These are phyloP conservation scores for Paguma larvata DNA, from an alignment of 2,797 vertebrate genomes.

Conservation along the genomic window DNA sequence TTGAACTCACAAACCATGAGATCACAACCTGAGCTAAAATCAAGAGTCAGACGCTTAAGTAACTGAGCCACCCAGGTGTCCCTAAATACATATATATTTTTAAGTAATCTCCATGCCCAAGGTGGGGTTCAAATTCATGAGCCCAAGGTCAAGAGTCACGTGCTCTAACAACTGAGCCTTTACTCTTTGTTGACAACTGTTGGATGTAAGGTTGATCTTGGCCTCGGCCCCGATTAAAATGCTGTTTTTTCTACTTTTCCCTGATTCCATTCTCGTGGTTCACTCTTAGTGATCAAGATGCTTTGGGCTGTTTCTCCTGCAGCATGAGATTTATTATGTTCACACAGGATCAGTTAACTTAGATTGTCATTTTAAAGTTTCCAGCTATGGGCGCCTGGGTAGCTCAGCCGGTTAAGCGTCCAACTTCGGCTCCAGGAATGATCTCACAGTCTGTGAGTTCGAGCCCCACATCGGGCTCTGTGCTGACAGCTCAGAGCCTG, in stretches of 20 bases:
- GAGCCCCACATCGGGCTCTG: no score
- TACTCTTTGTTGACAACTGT: background rate
- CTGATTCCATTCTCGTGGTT: background rate
- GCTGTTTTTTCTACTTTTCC: background rate
- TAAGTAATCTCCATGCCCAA: background rate
- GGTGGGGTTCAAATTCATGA: background rate
- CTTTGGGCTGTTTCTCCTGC: background rate
- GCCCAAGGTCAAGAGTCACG: background rate
- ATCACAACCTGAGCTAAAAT: no score
- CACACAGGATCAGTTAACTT: background rate
- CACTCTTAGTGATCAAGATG: background rate
- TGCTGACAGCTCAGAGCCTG: no score
- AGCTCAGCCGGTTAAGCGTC: no score
- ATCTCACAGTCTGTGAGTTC: accelerated
- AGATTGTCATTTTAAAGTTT: background rate
- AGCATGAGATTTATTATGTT: background rate
- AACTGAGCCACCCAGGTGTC: no score
- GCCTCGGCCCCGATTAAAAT: background rate
- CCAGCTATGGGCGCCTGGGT: background rate
- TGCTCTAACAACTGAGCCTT: background rate
- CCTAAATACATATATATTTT: background rate
- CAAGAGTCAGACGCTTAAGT: no score
- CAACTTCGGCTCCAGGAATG: no score
- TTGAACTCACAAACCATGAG: no score
- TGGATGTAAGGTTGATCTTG: background rate